These are phyloP conservation scores for Leptopilina boulardi DNA, from an alignment of 1,140 invertebrate species.

Conservation along the genomic window DNA sequence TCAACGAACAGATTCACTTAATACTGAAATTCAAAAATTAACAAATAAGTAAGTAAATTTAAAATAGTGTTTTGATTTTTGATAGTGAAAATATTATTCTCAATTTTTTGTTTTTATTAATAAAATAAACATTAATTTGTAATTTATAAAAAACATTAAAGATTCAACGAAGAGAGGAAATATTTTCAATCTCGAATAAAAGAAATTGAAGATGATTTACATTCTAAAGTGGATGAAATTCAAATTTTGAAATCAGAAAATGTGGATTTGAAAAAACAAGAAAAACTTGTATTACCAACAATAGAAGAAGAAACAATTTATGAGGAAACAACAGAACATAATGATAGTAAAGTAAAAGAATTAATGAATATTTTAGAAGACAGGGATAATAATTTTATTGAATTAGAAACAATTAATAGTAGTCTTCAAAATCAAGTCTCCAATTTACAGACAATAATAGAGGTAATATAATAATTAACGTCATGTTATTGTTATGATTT, in stretches of 20 bases:
- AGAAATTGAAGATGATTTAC: constrained; percentile 44
- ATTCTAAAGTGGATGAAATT: not conserved
- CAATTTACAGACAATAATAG: constrained; percentile 43
- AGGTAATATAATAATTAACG: constrained; percentile 44
- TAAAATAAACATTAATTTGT: constrained; percentile 25
- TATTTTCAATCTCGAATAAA: constrained; percentile 44
- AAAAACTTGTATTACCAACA: constrained; percentile 33
- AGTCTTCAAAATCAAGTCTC: constrained; percentile 40
- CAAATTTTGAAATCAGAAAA: constrained; percentile 28
- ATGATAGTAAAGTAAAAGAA: constrained; percentile 46
- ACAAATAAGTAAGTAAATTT: constrained; percentile 57
- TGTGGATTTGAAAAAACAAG: constrained; percentile 31
- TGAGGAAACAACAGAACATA: constrained; percentile 16
- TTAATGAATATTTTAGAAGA: constrained; percentile 41
- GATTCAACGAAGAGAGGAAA: constrained; percentile 48
- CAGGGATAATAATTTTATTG: constrained; percentile 35
- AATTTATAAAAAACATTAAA: constrained; percentile 40
- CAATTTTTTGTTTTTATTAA: constrained; percentile 23
- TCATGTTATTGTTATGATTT: too few species aligned
- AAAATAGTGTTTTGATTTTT: too few species aligned
- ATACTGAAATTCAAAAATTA: constrained; percentile 47
- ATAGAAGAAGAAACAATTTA: constrained; percentile 20
- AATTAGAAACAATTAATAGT: constrained; percentile 39
- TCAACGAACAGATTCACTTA: constrained; percentile 24
- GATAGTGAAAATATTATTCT: too few species aligned